Evolutionary conservation across 2,113 vertebrate species (phyloP).

Genomic region (Microtus pennsylvanicus): DNA sequence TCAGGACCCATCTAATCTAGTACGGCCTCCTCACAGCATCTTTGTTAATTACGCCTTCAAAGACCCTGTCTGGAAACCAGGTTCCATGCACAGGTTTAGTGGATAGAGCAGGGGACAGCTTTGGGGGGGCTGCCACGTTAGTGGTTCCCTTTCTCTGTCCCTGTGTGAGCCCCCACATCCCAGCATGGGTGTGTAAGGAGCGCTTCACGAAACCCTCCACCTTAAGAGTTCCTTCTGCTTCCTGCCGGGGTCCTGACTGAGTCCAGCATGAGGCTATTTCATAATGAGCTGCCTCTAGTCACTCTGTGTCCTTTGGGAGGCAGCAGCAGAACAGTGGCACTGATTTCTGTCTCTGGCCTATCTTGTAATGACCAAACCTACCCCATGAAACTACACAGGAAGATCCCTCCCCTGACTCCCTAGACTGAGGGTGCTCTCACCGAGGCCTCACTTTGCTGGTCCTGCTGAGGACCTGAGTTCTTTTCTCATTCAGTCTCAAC

Average conservation of each 20-base stretch:
- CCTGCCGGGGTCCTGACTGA: not conserved
- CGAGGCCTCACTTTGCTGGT: not conserved
- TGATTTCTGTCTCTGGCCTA: not conserved
- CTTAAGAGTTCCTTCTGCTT: not conserved
- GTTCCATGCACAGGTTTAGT: not conserved
- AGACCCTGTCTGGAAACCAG: not conserved
- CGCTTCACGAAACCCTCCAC: no score
- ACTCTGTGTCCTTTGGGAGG: not conserved
- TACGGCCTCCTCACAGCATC: not conserved
- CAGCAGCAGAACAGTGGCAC: accelerated
- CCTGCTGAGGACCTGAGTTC: not conserved
- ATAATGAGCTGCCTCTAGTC: no score
- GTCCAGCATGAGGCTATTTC: not conserved
- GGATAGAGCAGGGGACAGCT: not conserved
- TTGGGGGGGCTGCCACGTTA: accelerated
- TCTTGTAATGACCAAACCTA: not conserved
- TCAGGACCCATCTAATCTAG: not conserved
- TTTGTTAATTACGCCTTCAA: not conserved
- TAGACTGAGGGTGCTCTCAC: not conserved
- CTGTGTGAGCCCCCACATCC: no score
- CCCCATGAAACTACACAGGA: not conserved
- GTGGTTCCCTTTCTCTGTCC: not conserved
- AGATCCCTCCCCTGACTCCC: not conserved
- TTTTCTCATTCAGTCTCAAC: not conserved
- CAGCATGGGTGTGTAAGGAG: not conserved